Evolutionary conservation across 2,888 invertebrate genomes (phyloP).

Genomic region (Bembecia ichneumoniformis): DNA sequence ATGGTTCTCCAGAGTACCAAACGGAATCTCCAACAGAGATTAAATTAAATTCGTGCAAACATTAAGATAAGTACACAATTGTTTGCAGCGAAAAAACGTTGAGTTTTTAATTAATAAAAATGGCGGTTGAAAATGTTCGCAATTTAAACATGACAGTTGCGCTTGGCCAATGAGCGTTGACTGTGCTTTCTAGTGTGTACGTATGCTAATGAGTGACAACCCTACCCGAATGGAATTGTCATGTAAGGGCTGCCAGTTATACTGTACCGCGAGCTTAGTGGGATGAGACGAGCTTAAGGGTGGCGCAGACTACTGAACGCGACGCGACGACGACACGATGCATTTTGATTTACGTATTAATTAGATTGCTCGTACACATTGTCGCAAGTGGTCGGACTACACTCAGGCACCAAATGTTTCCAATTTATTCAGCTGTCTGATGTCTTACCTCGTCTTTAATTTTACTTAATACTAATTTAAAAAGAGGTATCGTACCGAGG

Average conservation of each 20-base stretch:
- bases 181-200: constrained; percentile 40
- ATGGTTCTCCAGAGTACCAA: neutral
- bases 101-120: constrained; percentile 62
- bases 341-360: too few species aligned
- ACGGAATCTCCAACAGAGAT: neutral
- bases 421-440: too few species aligned
- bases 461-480: too few species aligned
- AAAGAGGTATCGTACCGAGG: too few species aligned
- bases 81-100: constrained; percentile 24
- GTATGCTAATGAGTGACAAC: constrained; percentile 67
- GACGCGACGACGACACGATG: too few species aligned
- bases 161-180: constrained; percentile 41
- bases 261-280: constrained; percentile 31
- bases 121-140: constrained; percentile 48
- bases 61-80: constrained; percentile 38
- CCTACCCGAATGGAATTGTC: constrained; percentile 66
- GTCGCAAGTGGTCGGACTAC: too few species aligned
- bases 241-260: constrained; percentile 54
- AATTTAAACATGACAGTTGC: constrained; percentile 42
- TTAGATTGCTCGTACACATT: too few species aligned
- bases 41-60: neutral
- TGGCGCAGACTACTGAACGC: too few species aligned
- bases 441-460: too few species aligned
- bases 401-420: too few species aligned
- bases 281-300: constrained; percentile 24